Evolutionary conservation across 2,113 vertebrate genomes (phyloP).

Genomic region (Micromys minutus): DNA sequence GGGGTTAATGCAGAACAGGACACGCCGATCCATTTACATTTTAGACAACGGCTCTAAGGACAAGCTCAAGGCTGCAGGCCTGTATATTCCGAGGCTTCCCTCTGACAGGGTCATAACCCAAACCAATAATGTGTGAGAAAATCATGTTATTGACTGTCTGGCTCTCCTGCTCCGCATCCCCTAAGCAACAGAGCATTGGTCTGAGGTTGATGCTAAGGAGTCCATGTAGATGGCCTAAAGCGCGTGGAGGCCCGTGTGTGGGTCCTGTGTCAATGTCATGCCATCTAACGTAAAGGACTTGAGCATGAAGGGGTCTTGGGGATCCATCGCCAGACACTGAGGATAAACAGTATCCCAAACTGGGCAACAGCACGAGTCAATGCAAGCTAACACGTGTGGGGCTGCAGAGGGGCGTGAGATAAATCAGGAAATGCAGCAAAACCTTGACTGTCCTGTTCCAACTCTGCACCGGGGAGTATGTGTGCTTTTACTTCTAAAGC

Average conservation of each 20-base stretch:
- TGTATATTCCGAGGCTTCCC: not conserved
- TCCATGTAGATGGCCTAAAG: not conserved
- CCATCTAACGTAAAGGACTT: not conserved
- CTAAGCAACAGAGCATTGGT: no score
- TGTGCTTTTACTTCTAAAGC: not conserved
- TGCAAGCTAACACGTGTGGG: not conserved
- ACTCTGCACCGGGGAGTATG: not conserved
- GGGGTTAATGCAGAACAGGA: constrained; percentile 5
- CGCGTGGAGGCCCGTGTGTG: not conserved
- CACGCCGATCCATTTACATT: not conserved
- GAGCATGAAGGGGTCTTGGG: not conserved
- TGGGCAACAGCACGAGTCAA: not conserved
- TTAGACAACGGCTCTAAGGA: not conserved
- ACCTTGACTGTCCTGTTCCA: no score
- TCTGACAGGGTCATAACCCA: not conserved
- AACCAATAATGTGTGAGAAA: not conserved
- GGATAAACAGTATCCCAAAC: not conserved
- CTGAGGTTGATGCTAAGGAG: not conserved
- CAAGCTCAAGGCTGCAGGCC: not conserved
- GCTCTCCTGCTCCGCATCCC: not conserved
- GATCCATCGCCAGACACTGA: no score
- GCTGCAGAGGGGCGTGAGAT: not conserved
- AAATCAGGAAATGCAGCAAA: not conserved
- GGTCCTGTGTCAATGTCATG: not conserved
- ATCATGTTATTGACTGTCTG: not conserved